Evolutionary conservation across 2,888 invertebrate species (phyloP), one percentile per base, ranked within the genome.

Genomic region (Ennomos quercinarius): DNA sequence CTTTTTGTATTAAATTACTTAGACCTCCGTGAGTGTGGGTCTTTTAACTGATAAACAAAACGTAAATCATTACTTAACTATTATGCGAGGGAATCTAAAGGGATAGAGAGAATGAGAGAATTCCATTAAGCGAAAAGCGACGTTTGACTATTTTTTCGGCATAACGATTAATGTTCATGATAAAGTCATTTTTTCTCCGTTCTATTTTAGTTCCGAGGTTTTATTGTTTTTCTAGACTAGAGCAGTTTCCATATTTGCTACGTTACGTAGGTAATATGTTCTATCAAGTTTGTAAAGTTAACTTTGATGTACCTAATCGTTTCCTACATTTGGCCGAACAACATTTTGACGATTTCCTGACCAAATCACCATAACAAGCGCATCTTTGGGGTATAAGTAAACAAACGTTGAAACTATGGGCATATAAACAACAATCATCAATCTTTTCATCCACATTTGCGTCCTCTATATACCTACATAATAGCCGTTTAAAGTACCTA

Each of bases 61-160:
- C 63, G 63, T 65, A 57, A 55, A 63, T 65, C 61, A 67, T 63
- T 63, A 60, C 60, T 61, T 58, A 43, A 65, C 57, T 65, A 61
- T 58, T 61, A 62, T 57, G 44, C 55, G 40, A 52, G 47, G 50
- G 54, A 50, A 51, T 63, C 35, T 43, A 56, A 63, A 60, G 51
- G 60, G 47, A 53, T 55, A 57, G 50, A 52, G 56, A 39, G 49
- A 27, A 57, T 61, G 46, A 53, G 62, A 53, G 50, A 57, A 68
- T 63, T 65, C 63, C 63, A 63, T 65, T 58, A 54, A 58, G 37
- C 44, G 51, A 57, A 42, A 63, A 50, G 51, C 48, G 39, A 5
- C 48, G 50, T 57, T 49, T 43, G 52, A 50, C 48, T 42, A 50
- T 62, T 62, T 64, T 67, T 64, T 57, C 46, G 50, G 56, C 56